A percentile compares a stretch with the other conserved stretches of the same genome.
Evolutionary conservation across 2,797 vertebrate species (phyloP).

Genomic region (Eulemur mongoz): DNA sequence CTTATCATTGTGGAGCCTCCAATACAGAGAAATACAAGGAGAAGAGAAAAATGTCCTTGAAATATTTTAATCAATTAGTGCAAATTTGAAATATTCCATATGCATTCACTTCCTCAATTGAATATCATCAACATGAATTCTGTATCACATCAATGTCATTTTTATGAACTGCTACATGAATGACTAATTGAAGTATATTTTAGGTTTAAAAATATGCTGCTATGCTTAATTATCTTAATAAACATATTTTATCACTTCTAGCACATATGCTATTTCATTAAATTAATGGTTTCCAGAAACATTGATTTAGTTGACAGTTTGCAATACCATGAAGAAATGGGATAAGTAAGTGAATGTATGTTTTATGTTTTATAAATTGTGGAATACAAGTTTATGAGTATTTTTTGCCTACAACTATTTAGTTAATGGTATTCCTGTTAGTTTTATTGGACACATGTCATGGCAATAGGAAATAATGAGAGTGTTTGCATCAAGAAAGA

Average conservation of each 20-base stretch:
- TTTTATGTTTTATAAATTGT: slow-evolving; percentile 1
- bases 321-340: not conserved
- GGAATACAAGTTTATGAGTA: not conserved
- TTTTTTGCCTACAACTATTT: not conserved
- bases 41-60: not conserved
- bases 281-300: slow-evolving; percentile 32
- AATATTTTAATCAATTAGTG: not conserved
- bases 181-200: slow-evolving; percentile 24
- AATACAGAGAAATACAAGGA: not conserved
- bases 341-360: not conserved
- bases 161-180: not conserved
- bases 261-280: not conserved
- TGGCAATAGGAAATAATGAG: not conserved
- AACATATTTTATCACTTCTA: not conserved
- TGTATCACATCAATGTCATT: not conserved
- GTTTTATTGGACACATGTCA: not conserved
- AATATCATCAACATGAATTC: not conserved
- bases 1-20: not conserved
- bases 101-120: not conserved
- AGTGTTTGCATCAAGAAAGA: not conserved
- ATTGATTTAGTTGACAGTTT: not conserved
- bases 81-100: not conserved
- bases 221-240: slow-evolving; percentile 40
- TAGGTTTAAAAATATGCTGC: not conserved
- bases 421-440: not conserved